Evolutionary conservation across 2,888 invertebrate species (phyloP), one percentile per base, ranked within the genome.

Genomic region (Chesias legatella): DNA sequence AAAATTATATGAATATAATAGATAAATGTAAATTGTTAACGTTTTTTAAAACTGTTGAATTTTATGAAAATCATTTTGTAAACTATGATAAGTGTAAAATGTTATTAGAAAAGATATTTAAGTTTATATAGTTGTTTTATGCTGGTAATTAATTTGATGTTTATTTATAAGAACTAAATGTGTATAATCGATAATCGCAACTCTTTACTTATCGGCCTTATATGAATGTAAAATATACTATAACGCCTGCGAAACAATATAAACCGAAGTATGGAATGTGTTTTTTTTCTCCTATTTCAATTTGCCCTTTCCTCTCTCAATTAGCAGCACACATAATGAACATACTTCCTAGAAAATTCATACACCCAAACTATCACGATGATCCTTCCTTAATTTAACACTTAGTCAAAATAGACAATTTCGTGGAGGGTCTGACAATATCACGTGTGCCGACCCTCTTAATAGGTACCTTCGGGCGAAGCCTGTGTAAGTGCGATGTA

Each of bases 21-120:
- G 64, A 61, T 58, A 65, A 68, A 76, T 78, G 75, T 80, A 81
- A 67, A 85, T 74, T 84, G 86, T 85, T 86, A 81, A 77, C 58
- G 72, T 81, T 79, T 63, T 52, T 70, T 72, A 73, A 76, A 70
- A 84, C 77, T 85, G 84, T 84, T 84, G 63, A 80, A 85, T 78
- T 84, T 73, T 75, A 78, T 79, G 56, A 9, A 56, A 67, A 68
- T 74, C 53, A 79, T 78, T 74, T 67, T 76, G 67, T 80, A 72
- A 77, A 68, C 63, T 68, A 52, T 50, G 55, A 58, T 59, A 52
- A 62, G 43, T 60, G 51, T 56, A 56, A 59, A 58, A 50, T 60
- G 63, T 64, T 63, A 60, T 57, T 67, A 67, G 63, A 25, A 27
- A 42, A 35, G n/a, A 25, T 10, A 33, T 45, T 58, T 53, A 58